Evolutionary conservation across 2,113 vertebrate genomes (phyloP), one percentile per base, ranked within the genome.

Genomic region (Tychaedon coryphoeus): DNA sequence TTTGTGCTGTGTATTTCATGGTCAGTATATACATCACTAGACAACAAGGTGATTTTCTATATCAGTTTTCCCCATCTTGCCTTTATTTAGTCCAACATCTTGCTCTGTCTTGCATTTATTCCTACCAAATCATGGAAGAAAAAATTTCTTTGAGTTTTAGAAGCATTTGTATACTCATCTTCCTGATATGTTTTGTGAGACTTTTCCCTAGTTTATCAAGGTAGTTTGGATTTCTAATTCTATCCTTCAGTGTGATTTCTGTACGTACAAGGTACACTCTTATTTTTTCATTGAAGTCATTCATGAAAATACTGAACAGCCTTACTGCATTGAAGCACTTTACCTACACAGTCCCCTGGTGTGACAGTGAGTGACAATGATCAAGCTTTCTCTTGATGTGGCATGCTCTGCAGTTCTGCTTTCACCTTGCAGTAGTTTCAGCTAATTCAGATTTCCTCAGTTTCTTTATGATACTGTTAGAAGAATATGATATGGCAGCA

Each of bases 351-450:
- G 31, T 57, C 14, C 57, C 33, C 33, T 50, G 50, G 16, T 36
- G 28, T 69, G 34, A 40, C 38, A 58, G 10, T 19, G 47, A 53
- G 53, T 28, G 26, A 66, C 22, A 53, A 53, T 2, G 4, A 56
- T 7, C 0, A 2, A 57, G 8, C 11, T 61, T 40, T 47, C 48
- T 16, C 29, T 71, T 2, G 0, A 6, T 36, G 10, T 28, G 29
- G 18, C 6, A 6, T 3, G 4, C 10, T 72, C 42, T 71, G 38
- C n/a, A 43, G n/a, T 40, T 81, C 65, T 72, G 26, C 28, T 76
- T 88, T 67, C 60, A 25, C 26, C 77, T 64, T 14, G 53, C n/a
- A 53, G 31, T 14, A 48, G n/a, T n/a, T 92, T 40, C n/a, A 87
- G n/a, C 15, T 42, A 65, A 78, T 50, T 60, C 61, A 34, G 20